These are phyloP conservation scores for Penelope pileata DNA, from an alignment of 2,113 vertebrate species.

Conservation along the genomic window DNA sequence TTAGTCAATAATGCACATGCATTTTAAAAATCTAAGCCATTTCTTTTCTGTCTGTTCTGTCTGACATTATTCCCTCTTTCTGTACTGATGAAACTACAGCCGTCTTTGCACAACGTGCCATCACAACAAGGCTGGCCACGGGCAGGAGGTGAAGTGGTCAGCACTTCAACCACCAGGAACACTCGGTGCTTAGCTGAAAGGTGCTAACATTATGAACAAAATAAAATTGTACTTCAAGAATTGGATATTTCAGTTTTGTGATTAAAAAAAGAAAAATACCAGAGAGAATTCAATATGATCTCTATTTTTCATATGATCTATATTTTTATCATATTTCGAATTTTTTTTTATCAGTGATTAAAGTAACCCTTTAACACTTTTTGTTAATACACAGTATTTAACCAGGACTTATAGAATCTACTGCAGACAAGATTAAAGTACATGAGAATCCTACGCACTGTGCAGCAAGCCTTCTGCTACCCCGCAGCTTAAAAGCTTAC, in stretches of 20 bases:
- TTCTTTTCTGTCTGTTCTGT: neutral
- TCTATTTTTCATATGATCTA: neutral
- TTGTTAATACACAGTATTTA: neutral
- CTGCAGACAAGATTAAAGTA: neutral
- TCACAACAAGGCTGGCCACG: neutral
- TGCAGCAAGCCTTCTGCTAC: neutral
- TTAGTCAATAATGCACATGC: neutral
- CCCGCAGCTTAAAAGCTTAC: neutral
- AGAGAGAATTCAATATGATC: neutral
- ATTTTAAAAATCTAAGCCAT: neutral
- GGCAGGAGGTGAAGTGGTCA: neutral
- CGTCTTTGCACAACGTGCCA: neutral
- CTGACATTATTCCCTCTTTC: neutral
- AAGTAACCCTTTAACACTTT: neutral
- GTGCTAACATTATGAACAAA: neutral
- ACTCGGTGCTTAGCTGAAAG: neutral
- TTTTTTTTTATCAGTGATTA: neutral
- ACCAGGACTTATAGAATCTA: neutral
- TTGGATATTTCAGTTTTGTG: neutral
- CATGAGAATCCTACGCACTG: neutral
- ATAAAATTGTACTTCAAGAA: neutral
- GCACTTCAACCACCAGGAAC: neutral
- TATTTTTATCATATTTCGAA: no score
- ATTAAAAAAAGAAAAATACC: neutral
- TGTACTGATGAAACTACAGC: neutral